Evolutionary conservation across 2,888 invertebrate species (phyloP).

Genomic region (Pedicia rivosa): DNA sequence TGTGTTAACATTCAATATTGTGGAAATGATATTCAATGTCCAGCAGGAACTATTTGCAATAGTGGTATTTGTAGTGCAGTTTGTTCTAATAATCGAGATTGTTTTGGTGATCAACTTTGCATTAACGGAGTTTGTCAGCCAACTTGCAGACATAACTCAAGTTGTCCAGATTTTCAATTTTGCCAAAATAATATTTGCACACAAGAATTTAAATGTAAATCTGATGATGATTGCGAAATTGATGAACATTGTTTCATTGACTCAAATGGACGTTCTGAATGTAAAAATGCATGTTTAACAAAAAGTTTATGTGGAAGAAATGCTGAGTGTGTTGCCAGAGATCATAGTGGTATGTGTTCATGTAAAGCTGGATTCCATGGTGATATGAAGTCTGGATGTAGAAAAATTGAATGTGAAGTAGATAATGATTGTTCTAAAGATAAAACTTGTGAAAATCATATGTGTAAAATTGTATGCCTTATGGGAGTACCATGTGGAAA

Average conservation of each 20-base stretch:
- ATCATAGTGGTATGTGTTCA: constrained; percentile 58
- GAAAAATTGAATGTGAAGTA: constrained; percentile 56
- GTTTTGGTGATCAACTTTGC: constrained; percentile 71
- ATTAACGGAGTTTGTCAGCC: constrained; percentile 73
- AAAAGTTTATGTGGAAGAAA: constrained; percentile 58
- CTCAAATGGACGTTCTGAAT: constrained; percentile 57
- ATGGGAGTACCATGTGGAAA: constrained; percentile 70
- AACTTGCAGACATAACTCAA: constrained; percentile 60
- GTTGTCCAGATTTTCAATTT: constrained; percentile 73
- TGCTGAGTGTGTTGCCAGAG: constrained; percentile 56
- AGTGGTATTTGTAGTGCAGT: constrained; percentile 64
- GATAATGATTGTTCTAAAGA: constrained; percentile 64
- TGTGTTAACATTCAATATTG: constrained; percentile 75
- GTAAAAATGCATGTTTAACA: constrained; percentile 57
- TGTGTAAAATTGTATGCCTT: constrained; percentile 76
- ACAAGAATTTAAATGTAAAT: constrained; percentile 60
- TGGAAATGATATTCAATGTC: constrained; percentile 62
- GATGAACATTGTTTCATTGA: constrained; percentile 55
- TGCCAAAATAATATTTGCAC: constrained; percentile 73
- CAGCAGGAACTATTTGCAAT: constrained; percentile 67
- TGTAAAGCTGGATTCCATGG: constrained; percentile 70
- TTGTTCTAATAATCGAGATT: constrained; percentile 68
- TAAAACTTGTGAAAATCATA: constrained; percentile 65
- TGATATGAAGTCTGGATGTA: constrained; percentile 65
- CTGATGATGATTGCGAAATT: constrained; percentile 53